Percentiles rank a stretch among this genome's conserved stretches.
Conservation (phyloP, 2,113 vertebrate species). For the Zosterops pallidus region DNA sequence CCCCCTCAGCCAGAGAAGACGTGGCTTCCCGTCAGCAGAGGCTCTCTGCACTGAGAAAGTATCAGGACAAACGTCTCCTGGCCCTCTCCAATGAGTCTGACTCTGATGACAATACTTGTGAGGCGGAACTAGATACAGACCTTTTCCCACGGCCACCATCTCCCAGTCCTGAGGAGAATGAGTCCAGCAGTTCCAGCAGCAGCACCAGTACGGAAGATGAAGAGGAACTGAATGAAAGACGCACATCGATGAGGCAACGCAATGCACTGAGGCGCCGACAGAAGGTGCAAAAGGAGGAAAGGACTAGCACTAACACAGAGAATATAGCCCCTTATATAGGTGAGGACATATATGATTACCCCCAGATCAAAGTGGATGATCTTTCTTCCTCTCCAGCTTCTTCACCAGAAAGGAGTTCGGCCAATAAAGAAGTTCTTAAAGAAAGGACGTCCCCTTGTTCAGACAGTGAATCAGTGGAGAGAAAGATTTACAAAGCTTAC, state of each 20-base stretch:
- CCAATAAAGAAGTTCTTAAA: conserved; percentile 67
- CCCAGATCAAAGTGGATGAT: conserved; percentile 90
- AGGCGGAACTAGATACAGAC: conserved; percentile 81
- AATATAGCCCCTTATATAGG: conserved; percentile 78
- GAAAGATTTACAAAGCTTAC: conserved; percentile 84
- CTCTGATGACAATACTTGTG: conserved; percentile 80
- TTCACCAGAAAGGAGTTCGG: conserved; percentile 74
- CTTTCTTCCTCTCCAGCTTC: conserved; percentile 85
- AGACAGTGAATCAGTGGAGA: conserved; percentile 78
- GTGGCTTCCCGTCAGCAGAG: conserved; percentile 76
- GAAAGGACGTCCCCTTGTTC: conserved; percentile 72
- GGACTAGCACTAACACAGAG: conserved; percentile 67
- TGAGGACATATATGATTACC: conserved; percentile 90
- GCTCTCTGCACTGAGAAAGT: conserved; percentile 77
- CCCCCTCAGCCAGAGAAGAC: conserved; percentile 73
- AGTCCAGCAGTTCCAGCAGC: conserved; percentile 88
- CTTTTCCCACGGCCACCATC: conserved; percentile 91
- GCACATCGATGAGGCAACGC: conserved; percentile 82
- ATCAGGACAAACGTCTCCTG: conserved; percentile 85
- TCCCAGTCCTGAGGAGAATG: conserved; percentile 88
- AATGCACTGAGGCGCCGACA: conserved; percentile 86
- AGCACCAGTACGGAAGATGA: conserved; percentile 81
- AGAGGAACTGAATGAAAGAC: conserved; percentile 81
- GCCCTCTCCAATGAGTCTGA: conserved; percentile 89
- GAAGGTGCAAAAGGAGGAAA: conserved; percentile 79